Conservation (phyloP, 2,113 vertebrate species). For the Pluvianellus socialis region DNA sequence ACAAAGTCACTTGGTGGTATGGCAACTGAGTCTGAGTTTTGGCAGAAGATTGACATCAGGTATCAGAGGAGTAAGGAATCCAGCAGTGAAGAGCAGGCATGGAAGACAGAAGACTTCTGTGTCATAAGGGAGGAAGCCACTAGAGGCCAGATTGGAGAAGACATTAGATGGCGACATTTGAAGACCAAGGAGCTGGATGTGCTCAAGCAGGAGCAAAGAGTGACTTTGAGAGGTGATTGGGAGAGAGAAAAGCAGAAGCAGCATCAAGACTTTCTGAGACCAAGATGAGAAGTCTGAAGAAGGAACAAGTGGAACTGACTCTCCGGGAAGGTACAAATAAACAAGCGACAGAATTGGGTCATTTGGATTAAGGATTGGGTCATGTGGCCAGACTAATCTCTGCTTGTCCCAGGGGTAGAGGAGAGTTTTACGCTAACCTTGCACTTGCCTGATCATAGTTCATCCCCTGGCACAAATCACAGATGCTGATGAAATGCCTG, state of each 20-base stretch:
- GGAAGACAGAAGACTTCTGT: not conserved
- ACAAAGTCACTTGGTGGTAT: not conserved
- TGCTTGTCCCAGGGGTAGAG: slow-evolving; percentile 12
- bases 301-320: not conserved
- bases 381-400: not conserved
- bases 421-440: not conserved
- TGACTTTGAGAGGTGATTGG: not conserved
- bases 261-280: not conserved
- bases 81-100: not conserved
- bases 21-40: not conserved
- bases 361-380: slow-evolving; percentile 12
- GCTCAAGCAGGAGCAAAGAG: not conserved
- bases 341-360: slow-evolving; percentile 23
- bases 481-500: slow-evolving; percentile 21
- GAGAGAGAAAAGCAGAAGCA: not conserved
- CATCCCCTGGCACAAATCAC: not conserved
- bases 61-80: not conserved
- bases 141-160: not conserved
- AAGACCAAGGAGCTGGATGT: not conserved
- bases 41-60: not conserved
- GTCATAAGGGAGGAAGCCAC: not conserved
- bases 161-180: too few relatives aligned
- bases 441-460: slow-evolving; percentile 19
- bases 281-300: not conserved
- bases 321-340: slow-evolving; percentile 23